Conservation (phyloP, 1,140 invertebrate genomes). For the Drosophila mauritiana region DNA sequence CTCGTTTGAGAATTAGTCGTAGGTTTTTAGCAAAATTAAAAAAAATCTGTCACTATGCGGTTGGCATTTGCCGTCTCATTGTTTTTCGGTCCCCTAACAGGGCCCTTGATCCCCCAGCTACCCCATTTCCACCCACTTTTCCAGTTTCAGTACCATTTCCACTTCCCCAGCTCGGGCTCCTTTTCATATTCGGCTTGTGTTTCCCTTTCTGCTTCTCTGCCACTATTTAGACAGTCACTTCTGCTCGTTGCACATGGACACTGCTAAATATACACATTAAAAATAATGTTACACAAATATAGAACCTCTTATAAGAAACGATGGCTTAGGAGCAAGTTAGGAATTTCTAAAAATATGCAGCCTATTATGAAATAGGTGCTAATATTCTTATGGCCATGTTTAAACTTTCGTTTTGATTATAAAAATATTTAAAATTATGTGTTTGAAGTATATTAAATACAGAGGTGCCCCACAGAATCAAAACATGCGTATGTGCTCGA, state of each 20-base stretch:
- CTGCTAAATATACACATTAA: neutral
- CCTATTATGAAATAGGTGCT: too few relatives aligned
- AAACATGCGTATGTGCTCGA: neutral
- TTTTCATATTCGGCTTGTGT: constrained; percentile 26
- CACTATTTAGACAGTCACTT: constrained; percentile 46
- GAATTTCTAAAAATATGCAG: too few relatives aligned
- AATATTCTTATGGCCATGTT: too few relatives aligned
- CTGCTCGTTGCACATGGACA: constrained; percentile 31
- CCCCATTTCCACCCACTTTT: neutral
- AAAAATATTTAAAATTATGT: too few relatives aligned
- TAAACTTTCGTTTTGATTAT: too few relatives aligned
- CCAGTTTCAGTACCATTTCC: constrained; percentile 5
- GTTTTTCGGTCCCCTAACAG: constrained; percentile 55
- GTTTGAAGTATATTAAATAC: too few relatives aligned
- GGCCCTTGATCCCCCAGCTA: neutral
- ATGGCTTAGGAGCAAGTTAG: too few relatives aligned
- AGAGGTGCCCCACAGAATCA: too few relatives aligned
- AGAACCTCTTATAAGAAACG: neutral
- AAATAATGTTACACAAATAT: neutral
- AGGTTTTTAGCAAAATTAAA: constrained; percentile 82
- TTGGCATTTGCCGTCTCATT: constrained; percentile 75
- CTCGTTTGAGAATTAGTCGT: constrained; percentile 82
- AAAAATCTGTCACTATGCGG: constrained; percentile 72
- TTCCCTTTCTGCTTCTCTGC: constrained; percentile 33
- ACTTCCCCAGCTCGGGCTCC: neutral